Base-by-base conservation (phyloP, 2,797 vertebrate genomes). In the Arrhamphus sclerolepis region DNA sequence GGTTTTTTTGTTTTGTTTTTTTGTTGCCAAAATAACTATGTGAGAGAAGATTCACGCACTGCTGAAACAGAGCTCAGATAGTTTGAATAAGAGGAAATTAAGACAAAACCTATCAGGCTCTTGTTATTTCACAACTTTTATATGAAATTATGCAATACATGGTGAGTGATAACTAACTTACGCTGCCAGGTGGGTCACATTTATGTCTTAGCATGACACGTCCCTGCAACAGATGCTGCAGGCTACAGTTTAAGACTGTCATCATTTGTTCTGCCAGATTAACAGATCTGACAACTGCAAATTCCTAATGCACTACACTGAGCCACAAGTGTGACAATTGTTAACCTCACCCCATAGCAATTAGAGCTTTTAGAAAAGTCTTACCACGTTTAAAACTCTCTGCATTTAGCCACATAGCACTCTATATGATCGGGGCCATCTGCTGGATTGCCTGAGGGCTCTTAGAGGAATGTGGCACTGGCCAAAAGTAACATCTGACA, bases 51-150 rank as follows among this genome's bases (percentile, higher is more conserved):
- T 72, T 88, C 81, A 86, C 58, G 68, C 72, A 63, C 52, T 7
- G 13, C 62, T 84, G 80, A 76, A 85, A 66, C 29, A 3, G 7
- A 66, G 81, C 77, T 79, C 61, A 84, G 68, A 73, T 80, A 69
- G 80, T 82, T 80, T 77, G 74, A 84, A 78, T 69, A 66, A 81
- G 64, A 61, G 75, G 66, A 75, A 78, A 73, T 87, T 71, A 81
- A 59, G 48, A 78, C 39, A 53, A 64, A 81, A 78, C 44, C 74
- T 21, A 82, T 82, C 74, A 81, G 79, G 66, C 70, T 72, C 69
- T 77, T 81, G 70, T 83, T 70, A 66, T 84, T 86, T 82, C 54
- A 70, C 68, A 82, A 78, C 42, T 63, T 85, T 81, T 83, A 67
- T 70, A 46, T 50, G 53, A 64, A 55, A 50, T 52, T 43, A 29